phyloP scores from a whole-genome alignment of 2,797 vertebrate genomes.

The Prunella strophiata region DNA sequence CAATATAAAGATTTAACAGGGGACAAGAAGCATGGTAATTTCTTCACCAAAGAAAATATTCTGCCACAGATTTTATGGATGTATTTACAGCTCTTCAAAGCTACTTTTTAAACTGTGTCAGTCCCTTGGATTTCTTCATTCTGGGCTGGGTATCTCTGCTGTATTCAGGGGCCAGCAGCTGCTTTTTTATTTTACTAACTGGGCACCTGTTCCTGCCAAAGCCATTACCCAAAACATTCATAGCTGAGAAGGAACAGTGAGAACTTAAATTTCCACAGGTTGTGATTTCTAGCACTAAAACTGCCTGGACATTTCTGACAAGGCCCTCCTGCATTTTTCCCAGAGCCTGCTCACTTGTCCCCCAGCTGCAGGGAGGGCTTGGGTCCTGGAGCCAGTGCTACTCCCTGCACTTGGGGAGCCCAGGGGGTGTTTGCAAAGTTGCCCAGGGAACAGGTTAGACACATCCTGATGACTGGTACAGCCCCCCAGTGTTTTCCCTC shows the following conservation, averaged over 20 bases:
- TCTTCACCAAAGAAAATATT: neutral
- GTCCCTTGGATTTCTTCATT: neutral
- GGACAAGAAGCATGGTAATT: neutral
- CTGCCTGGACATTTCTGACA: neutral
- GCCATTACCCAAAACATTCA: neutral
- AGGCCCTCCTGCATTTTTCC: neutral
- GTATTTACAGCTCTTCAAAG: neutral
- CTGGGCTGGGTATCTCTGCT: neutral
- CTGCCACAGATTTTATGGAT: neutral
- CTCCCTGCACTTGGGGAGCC: rapidly evolving
- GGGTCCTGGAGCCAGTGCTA: rapidly evolving
- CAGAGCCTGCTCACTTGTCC: neutral
- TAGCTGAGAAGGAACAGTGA: neutral
- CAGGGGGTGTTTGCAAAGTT: neutral
- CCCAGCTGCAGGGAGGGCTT: rapidly evolving
- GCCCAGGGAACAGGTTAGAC: neutral
- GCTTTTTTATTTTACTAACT: neutral
- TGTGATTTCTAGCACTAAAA: neutral
- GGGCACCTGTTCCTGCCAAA: neutral
- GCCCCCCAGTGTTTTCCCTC: neutral
- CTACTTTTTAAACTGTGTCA: neutral
- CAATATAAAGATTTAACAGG: neutral
- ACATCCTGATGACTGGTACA: neutral
- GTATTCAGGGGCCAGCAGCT: neutral
- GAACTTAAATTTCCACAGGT: neutral